phyloP scores from a whole-genome alignment of 2,113 vertebrate genomes.

The Turnix velox region DNA sequence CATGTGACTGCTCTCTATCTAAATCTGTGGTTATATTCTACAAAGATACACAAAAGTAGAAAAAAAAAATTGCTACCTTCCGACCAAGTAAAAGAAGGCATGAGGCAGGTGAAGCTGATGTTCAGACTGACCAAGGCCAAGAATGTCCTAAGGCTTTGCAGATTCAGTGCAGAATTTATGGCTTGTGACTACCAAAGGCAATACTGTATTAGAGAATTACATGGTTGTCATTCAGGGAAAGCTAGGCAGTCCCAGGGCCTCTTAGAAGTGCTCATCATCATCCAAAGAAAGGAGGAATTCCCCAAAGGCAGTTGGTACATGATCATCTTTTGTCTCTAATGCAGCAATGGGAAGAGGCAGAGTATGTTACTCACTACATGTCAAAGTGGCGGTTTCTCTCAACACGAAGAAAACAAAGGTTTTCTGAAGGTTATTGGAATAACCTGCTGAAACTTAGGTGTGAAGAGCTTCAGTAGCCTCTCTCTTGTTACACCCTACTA shows the following conservation, averaged over 20 bases:
- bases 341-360: neutral
- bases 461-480: neutral
- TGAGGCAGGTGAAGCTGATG: neutral
- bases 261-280: neutral
- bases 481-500: neutral
- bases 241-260: neutral
- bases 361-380: neutral
- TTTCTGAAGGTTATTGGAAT: neutral
- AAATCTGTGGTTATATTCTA: neutral
- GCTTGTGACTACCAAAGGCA: neutral
- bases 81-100: neutral
- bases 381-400: neutral
- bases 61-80: neutral
- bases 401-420: neutral
- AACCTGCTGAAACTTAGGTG: neutral
- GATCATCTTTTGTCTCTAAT: neutral
- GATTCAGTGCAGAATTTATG: neutral
- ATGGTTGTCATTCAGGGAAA: neutral
- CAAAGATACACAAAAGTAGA: neutral
- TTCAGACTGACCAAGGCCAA: neutral
- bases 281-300: neutral
- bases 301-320: fast-evolving
- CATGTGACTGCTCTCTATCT: neutral
- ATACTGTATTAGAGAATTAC: too few species aligned
- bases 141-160: neutral